phyloP scores from a whole-genome alignment of 2,888 invertebrate species.

The Andrena trimmerana region DNA sequence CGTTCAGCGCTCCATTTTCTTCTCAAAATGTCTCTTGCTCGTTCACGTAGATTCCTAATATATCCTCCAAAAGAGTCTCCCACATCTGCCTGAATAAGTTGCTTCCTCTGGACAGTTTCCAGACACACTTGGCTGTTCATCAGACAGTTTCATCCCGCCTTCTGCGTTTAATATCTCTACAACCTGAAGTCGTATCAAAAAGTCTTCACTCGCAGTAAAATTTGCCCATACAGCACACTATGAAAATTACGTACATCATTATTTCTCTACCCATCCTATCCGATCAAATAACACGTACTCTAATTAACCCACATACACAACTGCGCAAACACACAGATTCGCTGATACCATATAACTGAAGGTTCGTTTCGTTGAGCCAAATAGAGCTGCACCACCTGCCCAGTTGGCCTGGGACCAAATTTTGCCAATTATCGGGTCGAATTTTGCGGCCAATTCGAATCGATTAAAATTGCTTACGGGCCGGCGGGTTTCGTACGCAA shows the following conservation, averaged over 20 bases:
- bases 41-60: background rate
- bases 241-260: no score
- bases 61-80: background rate
- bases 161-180: background rate
- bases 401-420: constrained; percentile 58
- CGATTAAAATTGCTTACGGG: constrained; percentile 63
- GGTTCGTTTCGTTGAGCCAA: constrained; percentile 44
- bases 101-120: constrained; percentile 3
- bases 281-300: no score
- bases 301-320: background rate
- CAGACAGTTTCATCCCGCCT: background rate
- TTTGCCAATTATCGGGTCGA: constrained; percentile 57
- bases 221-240: background rate
- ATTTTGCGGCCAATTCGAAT: constrained; percentile 38
- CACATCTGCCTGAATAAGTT: background rate
- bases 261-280: no score
- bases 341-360: background rate
- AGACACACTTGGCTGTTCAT: constrained; percentile 5
- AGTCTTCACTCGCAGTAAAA: background rate
- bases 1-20: background rate
- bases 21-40: background rate
- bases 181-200: background rate
- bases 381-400: constrained; percentile 36
- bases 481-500: constrained; percentile 4
- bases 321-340: background rate